Conservation (phyloP, 2,113 vertebrate species). For the Oncorhynchus kisutch region DNA sequence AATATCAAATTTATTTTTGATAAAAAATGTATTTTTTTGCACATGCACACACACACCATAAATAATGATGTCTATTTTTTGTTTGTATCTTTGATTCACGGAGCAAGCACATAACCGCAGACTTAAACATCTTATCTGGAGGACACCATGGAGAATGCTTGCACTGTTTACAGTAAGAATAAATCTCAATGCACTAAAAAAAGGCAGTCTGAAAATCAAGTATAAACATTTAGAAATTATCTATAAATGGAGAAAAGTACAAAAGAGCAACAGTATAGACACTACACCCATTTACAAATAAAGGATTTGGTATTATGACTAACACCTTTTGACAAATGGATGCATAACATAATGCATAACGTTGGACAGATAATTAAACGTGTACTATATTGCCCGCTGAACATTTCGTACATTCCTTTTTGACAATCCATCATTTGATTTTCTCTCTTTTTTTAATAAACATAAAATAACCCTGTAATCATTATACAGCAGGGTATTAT, state of each 20-base stretch:
- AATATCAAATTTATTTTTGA: constrained; percentile 96
- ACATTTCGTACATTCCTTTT: constrained; percentile 51
- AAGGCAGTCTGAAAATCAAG: constrained; percentile 91
- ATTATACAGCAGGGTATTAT: background rate
- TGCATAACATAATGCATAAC: constrained; percentile 32
- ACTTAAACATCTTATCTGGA: constrained; percentile 80
- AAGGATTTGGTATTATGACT: constrained; percentile 50
- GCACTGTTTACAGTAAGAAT: constrained; percentile 67
- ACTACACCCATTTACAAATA: constrained; percentile 53
- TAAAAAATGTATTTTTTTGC: constrained; percentile 79
- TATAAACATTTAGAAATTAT: constrained; percentile 96
- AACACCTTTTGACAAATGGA: constrained; percentile 24
- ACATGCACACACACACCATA: constrained; percentile 88
- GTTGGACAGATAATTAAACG: constrained; percentile 45
- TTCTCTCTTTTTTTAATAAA: constrained; percentile 6
- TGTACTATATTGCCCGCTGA: constrained; percentile 40
- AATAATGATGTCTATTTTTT: constrained; percentile 65
- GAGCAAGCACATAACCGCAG: constrained; percentile 79
- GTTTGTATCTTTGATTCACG: constrained; percentile 70
- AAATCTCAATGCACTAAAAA: constrained; percentile 81
- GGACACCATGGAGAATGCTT: constrained; percentile 87
- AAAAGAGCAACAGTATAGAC: constrained; percentile 81
- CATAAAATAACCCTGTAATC: constrained; percentile 27
- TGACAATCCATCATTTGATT: constrained; percentile 34
- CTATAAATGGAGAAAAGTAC: constrained; percentile 90